phyloP scores from a whole-genome alignment of 2,797 vertebrate species.

The Phataginus tricuspis region DNA sequence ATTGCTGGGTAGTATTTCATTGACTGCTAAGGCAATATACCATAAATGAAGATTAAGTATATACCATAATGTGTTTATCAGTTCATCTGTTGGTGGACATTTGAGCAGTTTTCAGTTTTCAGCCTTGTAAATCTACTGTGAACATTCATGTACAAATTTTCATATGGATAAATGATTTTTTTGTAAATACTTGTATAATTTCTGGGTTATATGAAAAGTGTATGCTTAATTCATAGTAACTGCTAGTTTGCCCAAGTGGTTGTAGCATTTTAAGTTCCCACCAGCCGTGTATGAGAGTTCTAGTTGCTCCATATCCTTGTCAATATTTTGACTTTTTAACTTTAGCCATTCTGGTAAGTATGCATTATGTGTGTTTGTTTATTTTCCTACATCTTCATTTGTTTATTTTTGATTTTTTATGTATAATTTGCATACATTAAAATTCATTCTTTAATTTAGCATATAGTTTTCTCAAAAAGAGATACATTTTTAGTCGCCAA shows the following conservation, averaged over 20 bases:
- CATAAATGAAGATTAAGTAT: neutral
- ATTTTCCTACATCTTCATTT: neutral
- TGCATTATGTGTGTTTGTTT: neutral
- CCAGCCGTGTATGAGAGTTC: neutral
- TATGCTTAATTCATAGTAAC: neutral
- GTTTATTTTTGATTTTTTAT: neutral
- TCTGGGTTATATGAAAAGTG: neutral
- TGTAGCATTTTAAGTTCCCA: neutral
- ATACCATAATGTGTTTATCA: neutral
- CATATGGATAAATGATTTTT: neutral
- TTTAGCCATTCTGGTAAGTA: neutral
- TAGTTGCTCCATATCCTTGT: neutral
- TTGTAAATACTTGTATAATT: neutral
- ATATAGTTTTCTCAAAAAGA: neutral
- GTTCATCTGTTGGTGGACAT: neutral
- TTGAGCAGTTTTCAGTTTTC: neutral
- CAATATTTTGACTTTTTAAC: neutral
- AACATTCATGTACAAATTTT: neutral
- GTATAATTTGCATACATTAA: neutral
- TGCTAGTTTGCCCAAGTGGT: neutral
- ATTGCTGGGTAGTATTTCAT: neutral
- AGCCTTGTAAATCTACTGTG: neutral
- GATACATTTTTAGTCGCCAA: slow-evolving; percentile 52
- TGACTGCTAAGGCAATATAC: neutral
- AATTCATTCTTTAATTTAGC: neutral